Evolutionary conservation across 2,888 invertebrate species (phyloP).

Genomic region (Meteorus cinctellus): DNA sequence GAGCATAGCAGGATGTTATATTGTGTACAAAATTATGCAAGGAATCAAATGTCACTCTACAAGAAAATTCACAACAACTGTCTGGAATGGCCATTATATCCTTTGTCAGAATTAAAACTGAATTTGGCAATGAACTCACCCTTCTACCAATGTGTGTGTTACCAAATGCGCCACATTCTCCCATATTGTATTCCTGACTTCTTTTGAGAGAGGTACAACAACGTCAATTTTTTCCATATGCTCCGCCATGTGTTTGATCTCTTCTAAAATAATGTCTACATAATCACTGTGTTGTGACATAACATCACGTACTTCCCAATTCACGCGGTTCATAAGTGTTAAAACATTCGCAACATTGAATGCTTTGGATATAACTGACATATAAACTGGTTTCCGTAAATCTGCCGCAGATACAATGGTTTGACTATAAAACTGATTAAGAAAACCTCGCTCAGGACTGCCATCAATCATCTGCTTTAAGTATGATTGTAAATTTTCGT

Average conservation of each 20-base stretch:
- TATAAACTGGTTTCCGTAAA: slow-evolving; percentile 89
- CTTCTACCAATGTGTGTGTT: slow-evolving; percentile 93
- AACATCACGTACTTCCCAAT: slow-evolving; percentile 96
- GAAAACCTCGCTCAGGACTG: slow-evolving; percentile 79
- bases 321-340: slow-evolving; percentile 91
- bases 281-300: slow-evolving; percentile 95
- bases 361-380: slow-evolving; percentile 86
- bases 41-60: no score
- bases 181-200: slow-evolving; percentile 86
- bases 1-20: no score
- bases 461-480: slow-evolving; percentile 84
- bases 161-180: slow-evolving; percentile 89
- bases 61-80: background rate
- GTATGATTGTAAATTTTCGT: slow-evolving; percentile 87
- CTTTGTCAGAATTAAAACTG: background rate
- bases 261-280: slow-evolving; percentile 82
- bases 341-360: slow-evolving; percentile 86
- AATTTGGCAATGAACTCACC: slow-evolving; percentile 75
- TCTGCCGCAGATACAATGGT: slow-evolving; percentile 83
- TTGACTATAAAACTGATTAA: slow-evolving; percentile 84
- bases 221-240: slow-evolving; percentile 83
- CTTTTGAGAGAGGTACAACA: slow-evolving; percentile 82
- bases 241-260: slow-evolving; percentile 85
- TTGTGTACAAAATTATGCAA: no score
- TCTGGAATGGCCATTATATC: no score